Base-by-base conservation (phyloP, 2,113 vertebrate genomes). In the Toxotes jaculatrix region DNA sequence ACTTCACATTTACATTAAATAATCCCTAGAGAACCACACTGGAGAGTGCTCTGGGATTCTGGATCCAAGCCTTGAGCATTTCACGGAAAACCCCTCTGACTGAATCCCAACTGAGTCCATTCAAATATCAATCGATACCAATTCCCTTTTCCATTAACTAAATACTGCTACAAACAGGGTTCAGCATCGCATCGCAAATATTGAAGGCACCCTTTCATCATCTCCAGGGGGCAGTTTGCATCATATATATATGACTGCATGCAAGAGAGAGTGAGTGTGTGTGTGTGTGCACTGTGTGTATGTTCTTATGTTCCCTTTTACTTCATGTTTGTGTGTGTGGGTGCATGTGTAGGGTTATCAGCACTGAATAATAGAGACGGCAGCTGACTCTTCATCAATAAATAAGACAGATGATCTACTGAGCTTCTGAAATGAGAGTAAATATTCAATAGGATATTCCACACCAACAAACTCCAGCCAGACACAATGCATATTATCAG, bases 301-400 rank as follows among this genome's bases (percentile, higher is more conserved):
- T 40, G 17, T 36, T 21, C 70, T 9, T 65, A 27, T 32, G 9
- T 8, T 57, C 6, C 6, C 23, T 23, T 13, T 38, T 49, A 56
- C 5, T 40, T 67, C 17, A 56, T 57, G 60, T 60, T 5, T 27
- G 4, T 64, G 43, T 61, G 9, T 23, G 34, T 60, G 47, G 21
- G 34, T 60, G 47, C 31, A n/a, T 32, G 19, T 31, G 13, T 23
- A 40, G 31, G 2, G 9, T 49, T 19, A 34, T 72, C 14, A 47
- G 17, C 17, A 31, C 23, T 23, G 34, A 47, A 38, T 83, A 49
- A 74, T 16, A 66, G n/a, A 65, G 4, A 51, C n/a, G n/a, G 12
- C 23, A 77, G 42, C 40, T 55, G 55, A 75, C 45, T 38, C 47
- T 53, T 79, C 21, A 83, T 88, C 75, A 90, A 83, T 89, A 89